Evolutionary conservation across 53 echinoderm and acorn worm species (phyloP).

Genomic region (Crossaster papposus): DNA sequence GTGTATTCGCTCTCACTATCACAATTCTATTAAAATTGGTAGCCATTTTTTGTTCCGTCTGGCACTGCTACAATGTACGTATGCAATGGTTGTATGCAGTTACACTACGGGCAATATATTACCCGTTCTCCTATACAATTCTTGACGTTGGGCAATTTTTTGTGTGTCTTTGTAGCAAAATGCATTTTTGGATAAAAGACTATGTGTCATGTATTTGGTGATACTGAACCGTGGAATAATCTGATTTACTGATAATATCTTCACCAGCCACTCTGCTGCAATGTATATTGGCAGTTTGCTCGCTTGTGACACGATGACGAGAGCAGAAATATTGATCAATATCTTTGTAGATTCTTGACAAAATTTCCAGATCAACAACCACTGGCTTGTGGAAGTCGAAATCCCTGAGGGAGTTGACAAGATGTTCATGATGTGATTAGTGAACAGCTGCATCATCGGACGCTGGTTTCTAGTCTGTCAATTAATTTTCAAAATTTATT

Average conservation of each 20-base stretch:
- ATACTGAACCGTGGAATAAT: neutral
- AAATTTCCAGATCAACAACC: neutral
- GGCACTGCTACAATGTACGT: neutral
- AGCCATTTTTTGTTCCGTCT: conserved; percentile 5
- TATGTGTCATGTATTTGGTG: neutral
- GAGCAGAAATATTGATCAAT: neutral
- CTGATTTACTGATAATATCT: conserved; percentile 10
- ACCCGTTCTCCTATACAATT: neutral
- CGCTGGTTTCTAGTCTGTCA: neutral
- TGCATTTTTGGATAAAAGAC: conserved; percentile 2
- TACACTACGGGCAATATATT: neutral
- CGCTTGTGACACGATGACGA: neutral
- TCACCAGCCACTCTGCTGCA: neutral
- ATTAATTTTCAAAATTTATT: neutral
- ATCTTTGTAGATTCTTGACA: neutral
- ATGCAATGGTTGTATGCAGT: conserved; percentile 6
- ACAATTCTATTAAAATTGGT: conserved; percentile 13
- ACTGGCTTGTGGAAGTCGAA: neutral
- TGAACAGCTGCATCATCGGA: neutral
- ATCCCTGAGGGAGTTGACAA: conserved; percentile 21
- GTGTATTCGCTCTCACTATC: neutral
- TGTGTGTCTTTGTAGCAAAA: neutral
- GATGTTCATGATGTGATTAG: conserved; percentile 28
- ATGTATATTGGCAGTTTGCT: neutral
- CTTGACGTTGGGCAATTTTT: neutral